Base-by-base conservation (phyloP, 1,140 invertebrate species). In the Drosophila mojavensis region DNA sequence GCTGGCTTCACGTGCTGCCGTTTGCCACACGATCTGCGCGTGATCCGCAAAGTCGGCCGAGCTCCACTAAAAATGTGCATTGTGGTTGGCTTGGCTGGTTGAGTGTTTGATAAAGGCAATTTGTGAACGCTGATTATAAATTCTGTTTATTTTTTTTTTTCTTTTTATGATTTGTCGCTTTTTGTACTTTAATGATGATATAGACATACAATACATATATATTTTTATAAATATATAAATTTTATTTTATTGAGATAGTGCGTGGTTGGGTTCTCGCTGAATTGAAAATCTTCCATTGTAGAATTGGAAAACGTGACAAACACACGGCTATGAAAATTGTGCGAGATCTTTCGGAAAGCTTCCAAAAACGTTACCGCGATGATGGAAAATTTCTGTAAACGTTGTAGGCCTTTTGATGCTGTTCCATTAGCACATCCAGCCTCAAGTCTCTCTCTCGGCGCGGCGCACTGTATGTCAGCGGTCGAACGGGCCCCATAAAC, bases 41-140 rank as follows among this genome's bases (percentile, higher is more conserved):
- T 88, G 83, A 86, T 86, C 59, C 78, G 41, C 60, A 76, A 39
- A 84, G 77, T 84, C 82, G 65, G 83, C 83, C 83, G 83, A 88
- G 61, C 78, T 59, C 28, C 36, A 56, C 63, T 68, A 64, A 68
- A 53, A 64, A 53, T 58, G 30, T 55, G 28, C 69, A 66, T 36
- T 60, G 69, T 30, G 48, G 41, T 26, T 20, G 48, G 20, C 15
- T 47, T 15, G 43, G 43, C 17, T 15, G 43, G 15, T 47, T 20
- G 60, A 63, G 56, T 81, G 67, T 65, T 79, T 79, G 76, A 84
- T 84, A 84, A 77, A 76, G 76, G 55, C 75, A 75, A 82, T 82
- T 80, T 71, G 70, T 64, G 75, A 74, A 69, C 47, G 41, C 28
- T 41, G 78, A 80, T 61, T 58, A 80, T 61, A 51, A 68, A 39